phyloP scores from a whole-genome alignment of 2,888 invertebrate species.

The Zele albiditarsus region DNA sequence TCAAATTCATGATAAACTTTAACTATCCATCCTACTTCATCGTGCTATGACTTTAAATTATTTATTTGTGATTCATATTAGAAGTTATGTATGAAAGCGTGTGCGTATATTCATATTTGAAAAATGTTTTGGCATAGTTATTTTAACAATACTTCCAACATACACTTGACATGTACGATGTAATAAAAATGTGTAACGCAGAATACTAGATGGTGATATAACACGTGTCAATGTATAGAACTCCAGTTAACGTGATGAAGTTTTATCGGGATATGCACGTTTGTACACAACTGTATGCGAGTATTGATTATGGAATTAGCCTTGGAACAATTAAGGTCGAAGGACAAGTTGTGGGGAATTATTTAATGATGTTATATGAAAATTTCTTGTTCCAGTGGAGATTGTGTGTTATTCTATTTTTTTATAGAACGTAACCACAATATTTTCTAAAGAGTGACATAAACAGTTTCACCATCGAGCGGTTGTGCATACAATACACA shows the following conservation, averaged over 20 bases:
- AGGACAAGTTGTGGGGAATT: constrained; percentile 24
- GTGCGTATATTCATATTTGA: too few relatives aligned
- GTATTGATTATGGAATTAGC: constrained; percentile 35
- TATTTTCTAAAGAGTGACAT: too few relatives aligned
- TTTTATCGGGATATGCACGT: constrained; percentile 20
- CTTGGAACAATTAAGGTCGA: constrained; percentile 21
- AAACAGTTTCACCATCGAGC: too few relatives aligned
- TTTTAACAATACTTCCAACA: too few relatives aligned
- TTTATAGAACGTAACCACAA: too few relatives aligned
- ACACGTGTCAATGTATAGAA: not conserved
- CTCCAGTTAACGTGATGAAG: not conserved
- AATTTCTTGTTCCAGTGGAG: not conserved
- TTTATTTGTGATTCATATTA: not conserved
- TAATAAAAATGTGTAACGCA: not conserved
- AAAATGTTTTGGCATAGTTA: too few relatives aligned
- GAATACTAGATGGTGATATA: not conserved
- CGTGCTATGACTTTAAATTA: not conserved
- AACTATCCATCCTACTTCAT: not conserved
- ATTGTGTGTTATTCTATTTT: not conserved
- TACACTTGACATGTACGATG: not conserved
- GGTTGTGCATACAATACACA: too few relatives aligned
- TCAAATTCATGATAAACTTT: not conserved
- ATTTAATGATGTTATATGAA: constrained; percentile 34
- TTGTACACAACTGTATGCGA: constrained; percentile 30
- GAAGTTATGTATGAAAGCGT: not conserved